Conservation (phyloP, 2,113 vertebrate genomes). For the Nycticorax nycticorax region DNA sequence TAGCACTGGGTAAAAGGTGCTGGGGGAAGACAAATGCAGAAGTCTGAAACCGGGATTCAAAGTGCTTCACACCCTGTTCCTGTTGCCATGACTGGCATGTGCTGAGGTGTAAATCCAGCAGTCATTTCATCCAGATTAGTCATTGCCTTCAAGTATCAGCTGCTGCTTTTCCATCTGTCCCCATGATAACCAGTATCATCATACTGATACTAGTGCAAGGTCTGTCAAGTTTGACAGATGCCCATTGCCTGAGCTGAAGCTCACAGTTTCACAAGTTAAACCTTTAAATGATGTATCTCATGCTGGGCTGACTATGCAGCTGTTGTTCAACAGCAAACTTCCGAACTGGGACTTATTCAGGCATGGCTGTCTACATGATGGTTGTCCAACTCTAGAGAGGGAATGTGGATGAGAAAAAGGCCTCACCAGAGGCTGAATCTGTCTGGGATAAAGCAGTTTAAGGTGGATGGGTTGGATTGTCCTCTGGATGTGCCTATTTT, state of each 20-base stretch:
- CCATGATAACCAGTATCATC: not conserved
- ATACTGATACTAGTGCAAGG: not conserved
- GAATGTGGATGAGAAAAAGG: not conserved
- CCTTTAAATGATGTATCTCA: not conserved
- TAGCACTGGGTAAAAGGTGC: not conserved
- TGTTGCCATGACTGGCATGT: fast-evolving
- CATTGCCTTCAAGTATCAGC: not conserved
- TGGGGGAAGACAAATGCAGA: not conserved
- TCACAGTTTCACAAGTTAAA: not conserved
- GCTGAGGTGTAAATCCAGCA: not conserved
- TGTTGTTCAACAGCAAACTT: not conserved
- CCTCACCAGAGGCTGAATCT: not conserved
- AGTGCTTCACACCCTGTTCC: not conserved
- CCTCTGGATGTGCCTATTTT: not conserved
- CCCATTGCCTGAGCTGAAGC: not conserved
- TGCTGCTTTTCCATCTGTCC: not conserved
- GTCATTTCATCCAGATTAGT: not conserved
- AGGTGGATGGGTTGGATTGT: not conserved
- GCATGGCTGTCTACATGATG: fast-evolving
- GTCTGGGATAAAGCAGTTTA: not conserved
- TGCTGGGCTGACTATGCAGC: not conserved
- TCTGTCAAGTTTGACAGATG: not conserved
- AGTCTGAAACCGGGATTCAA: not conserved
- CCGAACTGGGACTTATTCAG: not conserved
- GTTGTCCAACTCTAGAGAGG: not conserved